Percentiles rank a stretch among this genome's conserved stretches.
Conservation (phyloP, 2,888 invertebrate genomes). For the Asteroscopus sphinx region DNA sequence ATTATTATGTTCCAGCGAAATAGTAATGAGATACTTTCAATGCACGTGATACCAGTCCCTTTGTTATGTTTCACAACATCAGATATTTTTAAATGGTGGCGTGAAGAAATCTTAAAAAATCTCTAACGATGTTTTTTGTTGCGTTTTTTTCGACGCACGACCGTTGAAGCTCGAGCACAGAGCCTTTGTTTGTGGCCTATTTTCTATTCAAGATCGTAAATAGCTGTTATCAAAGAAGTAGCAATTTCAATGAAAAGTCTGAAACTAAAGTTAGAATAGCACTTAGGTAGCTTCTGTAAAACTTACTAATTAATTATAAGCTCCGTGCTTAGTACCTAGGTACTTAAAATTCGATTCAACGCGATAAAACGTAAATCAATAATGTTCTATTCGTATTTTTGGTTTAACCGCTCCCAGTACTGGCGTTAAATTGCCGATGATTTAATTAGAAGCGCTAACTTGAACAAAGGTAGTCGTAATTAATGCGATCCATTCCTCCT, state of each 20-base stretch:
- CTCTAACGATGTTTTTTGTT: slow-evolving; percentile 11
- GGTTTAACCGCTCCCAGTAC: slow-evolving; percentile 15
- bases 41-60: slow-evolving; percentile 31
- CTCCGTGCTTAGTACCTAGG: neutral
- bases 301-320: neutral
- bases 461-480: slow-evolving; percentile 43
- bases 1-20: slow-evolving; percentile 37
- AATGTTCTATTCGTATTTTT: slow-evolving; percentile 16
- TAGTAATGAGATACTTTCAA: slow-evolving; percentile 42
- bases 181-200: neutral
- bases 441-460: slow-evolving; percentile 48
- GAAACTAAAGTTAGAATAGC: neutral
- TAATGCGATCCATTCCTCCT: slow-evolving; percentile 38
- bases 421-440: slow-evolving; percentile 35
- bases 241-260: slow-evolving; percentile 18
- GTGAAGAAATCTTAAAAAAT: neutral
- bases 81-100: slow-evolving; percentile 2
- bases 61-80: slow-evolving; percentile 24
- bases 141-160: neutral
- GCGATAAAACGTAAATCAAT: slow-evolving; percentile 8
- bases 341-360: neutral
- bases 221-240: neutral
- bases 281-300: neutral
- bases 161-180: neutral
- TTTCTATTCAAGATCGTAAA: slow-evolving; percentile 1